Evolutionary conservation across 2,797 vertebrate species (phyloP).

Genomic region (Garrulus glandarius): DNA sequence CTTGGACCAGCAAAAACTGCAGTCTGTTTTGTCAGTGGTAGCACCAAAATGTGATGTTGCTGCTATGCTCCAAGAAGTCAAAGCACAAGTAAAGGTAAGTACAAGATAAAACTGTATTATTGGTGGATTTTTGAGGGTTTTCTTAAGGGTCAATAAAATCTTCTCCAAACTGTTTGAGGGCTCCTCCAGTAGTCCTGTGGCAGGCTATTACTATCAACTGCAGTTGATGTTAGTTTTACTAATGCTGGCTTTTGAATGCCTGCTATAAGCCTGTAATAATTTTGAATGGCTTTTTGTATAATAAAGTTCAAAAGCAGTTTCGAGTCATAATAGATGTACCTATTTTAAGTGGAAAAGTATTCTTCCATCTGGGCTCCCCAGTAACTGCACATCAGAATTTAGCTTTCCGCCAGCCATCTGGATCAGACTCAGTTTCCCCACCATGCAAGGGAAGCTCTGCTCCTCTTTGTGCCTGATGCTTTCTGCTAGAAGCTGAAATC

Average conservation of each 20-base stretch:
- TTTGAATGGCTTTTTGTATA: background rate
- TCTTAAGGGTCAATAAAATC: background rate
- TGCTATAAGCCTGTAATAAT: background rate
- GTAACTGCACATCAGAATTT: background rate
- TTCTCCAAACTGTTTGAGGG: background rate
- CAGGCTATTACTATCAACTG: background rate
- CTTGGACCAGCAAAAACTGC: constrained; percentile 80
- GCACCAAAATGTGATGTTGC: constrained; percentile 73
- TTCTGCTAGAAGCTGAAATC: background rate
- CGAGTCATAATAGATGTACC: background rate
- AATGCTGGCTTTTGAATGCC: background rate
- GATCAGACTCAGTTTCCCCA: background rate
- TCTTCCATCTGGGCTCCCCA: background rate
- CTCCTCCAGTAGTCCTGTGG: background rate
- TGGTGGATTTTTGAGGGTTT: background rate
- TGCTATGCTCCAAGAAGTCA: constrained; percentile 80
- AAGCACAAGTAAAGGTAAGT: constrained; percentile 84
- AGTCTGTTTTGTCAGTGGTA: constrained; percentile 76
- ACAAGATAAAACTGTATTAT: background rate
- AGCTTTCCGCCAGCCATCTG: background rate
- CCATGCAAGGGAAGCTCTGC: background rate
- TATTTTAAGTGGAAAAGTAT: background rate
- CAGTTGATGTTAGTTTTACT: background rate
- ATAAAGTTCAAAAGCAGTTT: background rate
- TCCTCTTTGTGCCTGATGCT: background rate